Evolutionary conservation across 2,113 vertebrate species (phyloP), one percentile per base, ranked within the genome.

Genomic region (Hemiprocne comata): DNA sequence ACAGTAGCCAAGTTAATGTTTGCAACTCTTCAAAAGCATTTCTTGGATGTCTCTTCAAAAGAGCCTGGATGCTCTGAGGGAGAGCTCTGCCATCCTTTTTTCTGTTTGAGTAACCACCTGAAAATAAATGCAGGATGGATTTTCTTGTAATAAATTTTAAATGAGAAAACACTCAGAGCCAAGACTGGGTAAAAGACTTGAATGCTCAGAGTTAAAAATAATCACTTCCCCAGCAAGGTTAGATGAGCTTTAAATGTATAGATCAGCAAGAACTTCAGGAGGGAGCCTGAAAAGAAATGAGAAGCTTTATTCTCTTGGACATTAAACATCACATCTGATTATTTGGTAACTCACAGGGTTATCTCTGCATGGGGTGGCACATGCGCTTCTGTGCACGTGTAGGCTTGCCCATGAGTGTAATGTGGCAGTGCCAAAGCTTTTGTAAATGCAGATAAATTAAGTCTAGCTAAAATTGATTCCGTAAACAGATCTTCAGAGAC

Each of bases 121-220:
- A 89, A 95, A 94, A 83, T 58, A 91, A 87, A 74, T 51, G 36
- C 17, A 48, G 42, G 61, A n/a, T 83, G 54, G 23, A 46, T 87
- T 91, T 91, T 85, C 70, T 87, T 72, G 24, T 69, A 89, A 65
- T 67, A 85, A 81, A 60, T 87, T 51, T 70, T 84, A 64, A 84
- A 67, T 87, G 62, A 93, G 85, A 53, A 84, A 62, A 74, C 48
- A 66, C 31, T 79, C 9, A 18, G 57, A 94, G 62, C 42, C 48
- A 55, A 85, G 58, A n/a, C 26, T 48, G 28, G 14, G 11, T 72
- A 64, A 69, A 87, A 89, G 53, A 31, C 66, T 72, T 60, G 34
- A 91, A 67, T 48, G 66, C 24, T 78, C 48, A 20, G 29, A 69
- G 55, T 87, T 93, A 66, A 38, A 93, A 81, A 34, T 64, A 33